Evolutionary conservation across 2,888 invertebrate species (phyloP), one percentile per base, ranked within the genome.

Genomic region (Taenaris catops): DNA sequence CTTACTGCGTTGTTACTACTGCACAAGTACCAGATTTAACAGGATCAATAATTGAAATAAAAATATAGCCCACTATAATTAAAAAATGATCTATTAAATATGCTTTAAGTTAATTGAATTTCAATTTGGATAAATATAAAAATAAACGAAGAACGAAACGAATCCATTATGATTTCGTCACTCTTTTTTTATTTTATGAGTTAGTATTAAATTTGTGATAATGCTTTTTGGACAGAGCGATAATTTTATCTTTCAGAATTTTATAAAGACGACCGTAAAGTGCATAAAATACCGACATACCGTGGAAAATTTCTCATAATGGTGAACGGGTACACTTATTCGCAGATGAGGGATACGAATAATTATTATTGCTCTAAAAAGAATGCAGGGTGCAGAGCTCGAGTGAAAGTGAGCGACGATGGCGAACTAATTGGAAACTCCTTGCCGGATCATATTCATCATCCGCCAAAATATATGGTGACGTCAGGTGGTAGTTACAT

Each of bases 311-410:
- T 42, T 11, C 37, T 67, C 11, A 37, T 62, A 2, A 53, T 65
- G 54, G 39, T 51, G 6, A 38, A 55, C 1, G 50, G 49, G 0
- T 62, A 51, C 52, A 53, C 63, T 1, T 63, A 48, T 32, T 63
- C 54, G 0, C 56, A 55, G 28, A 49, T 51, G 25, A 32, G 41
- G 7, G 21, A 38, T 9, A 35, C 49, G 1, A 36, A 43, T 8
- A 36, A 45, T 7, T 68, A 49, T 28, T 59, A 61, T 23, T 65
- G 64, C 25, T 66, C 68, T 0, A 62, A 58, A 34, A 59, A 58
- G 36, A 36, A 51, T 5, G 6, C 18, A 0, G 58, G 59, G 1
- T 67, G 64, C 29, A 59, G 42, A 37, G 63, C 57, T 1, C 19
- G 44, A 7, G 26, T 55, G 5, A 45, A 46, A 24, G 21, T 49